phyloP scores from a whole-genome alignment of 1,140 invertebrate species.

The Zaprionus davidi region DNA sequence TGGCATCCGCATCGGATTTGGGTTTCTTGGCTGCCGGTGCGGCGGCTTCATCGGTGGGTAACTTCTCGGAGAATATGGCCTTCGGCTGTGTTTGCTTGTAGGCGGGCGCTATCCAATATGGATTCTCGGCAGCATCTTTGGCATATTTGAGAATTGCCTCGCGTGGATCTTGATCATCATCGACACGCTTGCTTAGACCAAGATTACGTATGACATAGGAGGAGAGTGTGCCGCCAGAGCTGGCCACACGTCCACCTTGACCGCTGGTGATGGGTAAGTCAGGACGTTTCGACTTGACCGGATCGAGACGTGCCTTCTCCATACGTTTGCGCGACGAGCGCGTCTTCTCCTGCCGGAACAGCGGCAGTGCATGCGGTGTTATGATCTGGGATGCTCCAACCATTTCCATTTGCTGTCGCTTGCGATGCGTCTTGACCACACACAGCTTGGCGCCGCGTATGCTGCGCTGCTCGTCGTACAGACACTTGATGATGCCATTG shows the following conservation, averaged over 20 bases:
- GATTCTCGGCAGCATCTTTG: slow-evolving; percentile 98
- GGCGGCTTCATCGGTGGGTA: slow-evolving; percentile 38
- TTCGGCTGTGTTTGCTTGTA: slow-evolving; percentile 94
- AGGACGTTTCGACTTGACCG: slow-evolving; percentile 95
- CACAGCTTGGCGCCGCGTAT: slow-evolving; percentile 96
- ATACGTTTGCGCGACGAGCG: slow-evolving; percentile 95
- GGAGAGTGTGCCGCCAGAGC: slow-evolving; percentile 97
- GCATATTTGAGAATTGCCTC: slow-evolving; percentile 98
- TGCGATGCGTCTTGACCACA: slow-evolving; percentile 91
- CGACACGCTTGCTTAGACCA: slow-evolving; percentile 95
- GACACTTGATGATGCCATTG: slow-evolving; percentile 95
- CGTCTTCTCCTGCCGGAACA: slow-evolving; percentile 96
- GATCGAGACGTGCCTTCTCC: slow-evolving; percentile 96
- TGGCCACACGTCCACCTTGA: slow-evolving; percentile 96
- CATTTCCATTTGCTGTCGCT: slow-evolving; percentile 93
- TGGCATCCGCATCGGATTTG: slow-evolving; percentile 47
- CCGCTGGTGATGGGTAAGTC: slow-evolving; percentile 97
- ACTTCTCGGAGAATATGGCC: slow-evolving; percentile 87
- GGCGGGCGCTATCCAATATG: slow-evolving; percentile 97
- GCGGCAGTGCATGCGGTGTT: slow-evolving; percentile 97
- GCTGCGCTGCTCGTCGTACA: slow-evolving; percentile 94
- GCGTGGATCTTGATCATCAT: slow-evolving; percentile 98
- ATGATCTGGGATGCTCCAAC: slow-evolving; percentile 97
- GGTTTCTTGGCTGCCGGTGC: slow-evolving; percentile 58
- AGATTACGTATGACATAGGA: slow-evolving; percentile 98